Evolutionary conservation across 2,797 vertebrate genomes (phyloP), one percentile per base, ranked within the genome.

Genomic region (Staurois parvus): DNA sequence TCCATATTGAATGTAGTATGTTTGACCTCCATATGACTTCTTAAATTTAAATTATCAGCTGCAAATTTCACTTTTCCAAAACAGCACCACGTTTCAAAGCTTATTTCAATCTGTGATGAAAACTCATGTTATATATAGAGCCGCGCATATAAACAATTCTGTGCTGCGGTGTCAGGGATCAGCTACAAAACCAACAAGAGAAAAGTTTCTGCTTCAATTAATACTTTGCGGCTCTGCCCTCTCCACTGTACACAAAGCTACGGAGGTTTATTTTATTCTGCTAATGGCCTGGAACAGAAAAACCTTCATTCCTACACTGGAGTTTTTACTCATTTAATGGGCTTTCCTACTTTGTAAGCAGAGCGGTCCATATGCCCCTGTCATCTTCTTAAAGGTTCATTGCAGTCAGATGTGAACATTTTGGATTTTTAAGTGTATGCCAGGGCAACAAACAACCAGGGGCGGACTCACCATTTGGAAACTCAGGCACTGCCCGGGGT

Each of bases 341-440:
- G 3, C 69, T 52, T 24, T 85, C 29, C 34, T 79, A 70, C 56
- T n/a, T 72, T 78, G 66, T 84, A 84, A 78, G 66, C 76, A 72
- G 64, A 73, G 32, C 30, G 19, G 32, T 10, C n/a, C 15, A 2
- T 15, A 7, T 34, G 40, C 21, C 40, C 11, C 10, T 77, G 52
- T 69, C 52, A 48, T 84, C 11, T 72, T 64, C 21, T 24, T 2
- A 19, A 52, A 45, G 5, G 48, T 52, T 15, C 52, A 5, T 4
- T 24, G 52, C 19, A 59, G 21, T 59, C 21, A 59, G 9, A 59
- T 2, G 52, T 24, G 21, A 6, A 59, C 21, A 59, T 59, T 21
- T 56, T 56, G 52, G 8, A 24, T 24, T 17, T n/a, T 52, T 12
- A 45, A 45, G 11, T 2, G 42, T 15, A 45, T 45, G 42, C 42